phyloP scores from a whole-genome alignment of 2,797 vertebrate genomes.

The Gobionotothen gibberifrons region DNA sequence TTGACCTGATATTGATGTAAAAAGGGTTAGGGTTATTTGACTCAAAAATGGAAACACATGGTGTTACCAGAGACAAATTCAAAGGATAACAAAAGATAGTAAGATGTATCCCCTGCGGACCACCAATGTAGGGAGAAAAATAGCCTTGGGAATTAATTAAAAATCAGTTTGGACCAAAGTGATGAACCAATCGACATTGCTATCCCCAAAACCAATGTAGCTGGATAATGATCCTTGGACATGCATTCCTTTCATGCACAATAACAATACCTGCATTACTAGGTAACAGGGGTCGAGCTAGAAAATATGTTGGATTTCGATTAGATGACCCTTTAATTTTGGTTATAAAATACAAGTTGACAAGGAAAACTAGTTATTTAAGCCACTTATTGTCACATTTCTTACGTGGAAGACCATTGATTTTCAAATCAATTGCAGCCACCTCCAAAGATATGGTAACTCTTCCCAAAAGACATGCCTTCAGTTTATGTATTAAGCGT shows the following conservation, averaged over 20 bases:
- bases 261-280: not conserved
- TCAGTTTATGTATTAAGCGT: constrained; percentile 45
- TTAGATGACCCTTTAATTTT: not conserved
- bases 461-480: constrained; percentile 23
- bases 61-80: no score
- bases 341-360: not conserved
- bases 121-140: no score
- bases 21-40: not conserved
- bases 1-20: not conserved
- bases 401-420: constrained; percentile 58
- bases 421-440: constrained; percentile 72
- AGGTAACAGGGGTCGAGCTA: no score
- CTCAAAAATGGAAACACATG: not conserved
- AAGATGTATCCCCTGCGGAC: not conserved
- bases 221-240: not conserved
- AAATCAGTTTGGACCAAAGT: not conserved
- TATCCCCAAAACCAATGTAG: not conserved
- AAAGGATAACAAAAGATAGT: no score
- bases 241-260: not conserved
- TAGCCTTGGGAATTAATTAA: not conserved
- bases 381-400: constrained; percentile 21
- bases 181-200: not conserved
- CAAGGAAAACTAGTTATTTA: not conserved
- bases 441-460: constrained; percentile 54
- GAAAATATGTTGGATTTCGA: not conserved